These are phyloP conservation scores for Apis cerana DNA, from an alignment of 1,140 invertebrate species.

Conservation along the genomic window DNA sequence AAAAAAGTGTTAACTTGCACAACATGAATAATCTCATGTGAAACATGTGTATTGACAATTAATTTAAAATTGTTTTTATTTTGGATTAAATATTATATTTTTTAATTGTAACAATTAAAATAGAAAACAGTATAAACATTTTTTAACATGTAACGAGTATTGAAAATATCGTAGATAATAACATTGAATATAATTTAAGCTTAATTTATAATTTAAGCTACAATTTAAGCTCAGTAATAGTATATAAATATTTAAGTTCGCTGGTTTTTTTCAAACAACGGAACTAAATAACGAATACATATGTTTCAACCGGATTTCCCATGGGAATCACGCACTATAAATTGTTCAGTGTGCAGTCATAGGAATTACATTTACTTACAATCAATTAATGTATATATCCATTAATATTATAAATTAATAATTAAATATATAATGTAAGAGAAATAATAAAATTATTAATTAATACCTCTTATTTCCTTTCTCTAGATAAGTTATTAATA, in stretches of 20 bases:
- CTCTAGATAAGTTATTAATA: neutral
- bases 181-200: conserved; percentile 11
- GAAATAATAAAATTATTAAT: conserved; percentile 3
- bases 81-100: neutral
- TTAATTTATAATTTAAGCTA: conserved; percentile 11
- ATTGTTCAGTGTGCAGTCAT: neutral
- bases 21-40: conserved; percentile 4
- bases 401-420: neutral
- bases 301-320: conserved; percentile 34
- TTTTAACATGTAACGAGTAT: neutral
- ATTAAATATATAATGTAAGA: neutral
- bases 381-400: neutral
- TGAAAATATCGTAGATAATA: neutral
- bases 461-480: neutral
- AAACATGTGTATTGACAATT: neutral
- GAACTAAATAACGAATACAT: conserved; percentile 30
- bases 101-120: neutral
- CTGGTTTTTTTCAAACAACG: neutral
- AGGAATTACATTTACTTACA: conserved; percentile 28
- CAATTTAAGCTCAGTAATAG: neutral
- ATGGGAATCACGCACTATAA: conserved; percentile 39
- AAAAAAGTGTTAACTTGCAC: neutral
- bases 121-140: neutral
- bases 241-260: conserved; percentile 30
- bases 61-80: neutral